These are phyloP conservation scores for Momotus momota DNA, from an alignment of 2,797 vertebrate species.

Conservation along the genomic window DNA sequence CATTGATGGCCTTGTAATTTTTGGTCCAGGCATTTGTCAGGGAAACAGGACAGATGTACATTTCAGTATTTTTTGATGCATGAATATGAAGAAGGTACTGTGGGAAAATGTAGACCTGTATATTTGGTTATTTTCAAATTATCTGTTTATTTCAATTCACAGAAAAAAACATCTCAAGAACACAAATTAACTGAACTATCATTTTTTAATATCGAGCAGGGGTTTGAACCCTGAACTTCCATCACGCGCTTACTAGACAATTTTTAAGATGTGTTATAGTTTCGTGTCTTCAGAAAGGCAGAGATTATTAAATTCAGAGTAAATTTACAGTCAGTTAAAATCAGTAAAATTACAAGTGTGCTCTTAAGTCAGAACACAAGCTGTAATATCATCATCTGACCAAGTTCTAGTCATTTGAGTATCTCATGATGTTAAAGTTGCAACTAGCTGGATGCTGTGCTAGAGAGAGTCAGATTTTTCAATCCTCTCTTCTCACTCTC, in stretches of 20 bases:
- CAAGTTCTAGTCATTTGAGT: constrained; percentile 14
- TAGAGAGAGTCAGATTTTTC: constrained; percentile 59
- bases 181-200: background rate
- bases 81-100: background rate
- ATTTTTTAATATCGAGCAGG: background rate
- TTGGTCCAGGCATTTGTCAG: background rate
- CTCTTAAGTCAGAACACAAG: background rate
- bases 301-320: background rate
- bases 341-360: background rate
- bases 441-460: constrained; percentile 30
- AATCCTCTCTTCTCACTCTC: constrained; percentile 49
- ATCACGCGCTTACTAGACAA: background rate
- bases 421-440: constrained; percentile 19
- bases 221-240: background rate
- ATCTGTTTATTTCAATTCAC: background rate
- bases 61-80: background rate
- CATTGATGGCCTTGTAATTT: background rate
- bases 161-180: background rate
- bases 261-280: background rate
- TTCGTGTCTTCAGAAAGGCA: background rate
- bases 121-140: background rate
- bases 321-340: background rate
- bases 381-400: background rate
- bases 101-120: background rate
- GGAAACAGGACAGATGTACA: background rate